phyloP scores from a whole-genome alignment of 2,797 vertebrate genomes.

The Gallinago stenura region DNA sequence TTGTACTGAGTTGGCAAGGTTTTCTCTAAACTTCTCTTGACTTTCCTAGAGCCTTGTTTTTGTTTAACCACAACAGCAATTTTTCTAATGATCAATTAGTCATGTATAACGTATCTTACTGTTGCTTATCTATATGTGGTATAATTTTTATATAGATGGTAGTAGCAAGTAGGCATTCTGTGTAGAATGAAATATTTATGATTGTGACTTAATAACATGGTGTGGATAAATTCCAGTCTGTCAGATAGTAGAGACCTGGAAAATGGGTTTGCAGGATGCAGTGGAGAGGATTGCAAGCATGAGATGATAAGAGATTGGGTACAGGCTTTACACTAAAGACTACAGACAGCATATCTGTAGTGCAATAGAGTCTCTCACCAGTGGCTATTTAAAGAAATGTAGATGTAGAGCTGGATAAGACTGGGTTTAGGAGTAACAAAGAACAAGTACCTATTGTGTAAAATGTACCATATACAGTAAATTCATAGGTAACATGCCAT shows the following conservation, averaged over 20 bases:
- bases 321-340: background rate
- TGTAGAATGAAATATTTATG: background rate
- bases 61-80: background rate
- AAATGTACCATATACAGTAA: background rate
- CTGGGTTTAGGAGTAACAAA: background rate
- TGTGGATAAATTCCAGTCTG: background rate
- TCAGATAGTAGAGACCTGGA: background rate
- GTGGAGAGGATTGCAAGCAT: background rate
- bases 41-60: background rate
- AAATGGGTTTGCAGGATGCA: background rate
- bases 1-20: background rate
- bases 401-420: background rate
- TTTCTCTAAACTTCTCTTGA: background rate
- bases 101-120: background rate
- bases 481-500: background rate
- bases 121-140: background rate
- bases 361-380: background rate
- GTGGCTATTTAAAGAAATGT: background rate
- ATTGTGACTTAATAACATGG: background rate
- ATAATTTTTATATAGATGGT: background rate
- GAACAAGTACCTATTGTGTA: background rate
- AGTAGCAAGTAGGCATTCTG: background rate
- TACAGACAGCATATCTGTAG: background rate
- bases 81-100: background rate
- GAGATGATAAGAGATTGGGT: background rate